These are phyloP conservation scores for Sclerurus mexicanus DNA, from an alignment of 2,113 vertebrate genomes.

Conservation along the genomic window DNA sequence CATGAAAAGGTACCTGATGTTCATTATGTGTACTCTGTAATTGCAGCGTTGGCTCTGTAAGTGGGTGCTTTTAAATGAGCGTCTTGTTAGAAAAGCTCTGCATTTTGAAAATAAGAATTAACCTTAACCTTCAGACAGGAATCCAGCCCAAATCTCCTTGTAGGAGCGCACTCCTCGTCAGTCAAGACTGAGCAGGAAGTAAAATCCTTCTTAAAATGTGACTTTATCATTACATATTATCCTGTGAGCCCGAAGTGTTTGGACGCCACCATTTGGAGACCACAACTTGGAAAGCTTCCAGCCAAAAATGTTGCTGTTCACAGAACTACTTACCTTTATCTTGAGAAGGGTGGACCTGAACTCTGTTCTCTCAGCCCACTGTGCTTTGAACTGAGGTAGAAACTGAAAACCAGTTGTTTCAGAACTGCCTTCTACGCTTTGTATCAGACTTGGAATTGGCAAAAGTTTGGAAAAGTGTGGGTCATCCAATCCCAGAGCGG, in stretches of 20 bases:
- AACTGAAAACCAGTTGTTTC: background rate
- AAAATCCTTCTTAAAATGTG: background rate
- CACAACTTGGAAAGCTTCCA: background rate
- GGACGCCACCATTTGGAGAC: background rate
- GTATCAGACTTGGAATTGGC: background rate
- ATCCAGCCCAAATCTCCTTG: background rate
- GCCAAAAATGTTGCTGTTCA: background rate
- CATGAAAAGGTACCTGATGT: slow-evolving; percentile 46
- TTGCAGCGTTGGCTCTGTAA: background rate
- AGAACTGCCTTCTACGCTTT: background rate
- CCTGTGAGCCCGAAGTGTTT: background rate
- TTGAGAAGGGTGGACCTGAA: background rate
- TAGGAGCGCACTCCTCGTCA: background rate
- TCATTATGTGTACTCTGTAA: background rate
- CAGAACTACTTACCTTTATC: background rate
- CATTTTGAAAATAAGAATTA: background rate
- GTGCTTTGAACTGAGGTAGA: background rate
- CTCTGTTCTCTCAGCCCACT: background rate
- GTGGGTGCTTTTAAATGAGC: background rate
- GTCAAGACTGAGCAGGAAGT: background rate
- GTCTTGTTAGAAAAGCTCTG: background rate
- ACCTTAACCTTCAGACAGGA: background rate
- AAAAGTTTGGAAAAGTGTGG: background rate
- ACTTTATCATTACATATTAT: background rate
- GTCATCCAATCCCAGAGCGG: background rate